Conservation (phyloP, 2,797 vertebrate genomes). For the Lepus oiostolus region DNA sequence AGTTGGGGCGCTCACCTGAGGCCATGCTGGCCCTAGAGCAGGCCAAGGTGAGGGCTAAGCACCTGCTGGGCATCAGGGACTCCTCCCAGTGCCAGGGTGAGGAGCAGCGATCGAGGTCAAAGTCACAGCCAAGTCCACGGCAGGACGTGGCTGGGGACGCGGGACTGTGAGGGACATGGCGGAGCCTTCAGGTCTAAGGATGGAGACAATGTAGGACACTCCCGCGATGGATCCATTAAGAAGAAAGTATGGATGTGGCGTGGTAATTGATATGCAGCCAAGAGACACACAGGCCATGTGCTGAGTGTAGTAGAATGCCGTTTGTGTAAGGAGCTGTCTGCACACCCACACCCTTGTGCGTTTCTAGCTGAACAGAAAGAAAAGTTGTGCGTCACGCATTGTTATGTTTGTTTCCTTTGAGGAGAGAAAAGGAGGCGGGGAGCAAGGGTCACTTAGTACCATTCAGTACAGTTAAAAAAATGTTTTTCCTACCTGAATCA, state of each 20-base stretch:
- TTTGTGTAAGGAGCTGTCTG: background rate
- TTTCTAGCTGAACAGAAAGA: background rate
- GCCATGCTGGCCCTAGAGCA: background rate
- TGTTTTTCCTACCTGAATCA: background rate
- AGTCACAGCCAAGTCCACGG: slow-evolving; percentile 43
- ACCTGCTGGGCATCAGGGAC: slow-evolving; percentile 32
- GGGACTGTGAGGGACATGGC: background rate
- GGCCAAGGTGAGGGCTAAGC: background rate
- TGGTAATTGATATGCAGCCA: background rate
- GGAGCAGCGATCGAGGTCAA: slow-evolving; percentile 46
- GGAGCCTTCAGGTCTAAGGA: background rate
- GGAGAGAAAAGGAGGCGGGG: background rate
- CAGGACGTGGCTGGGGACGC: background rate
- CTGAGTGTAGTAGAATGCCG: background rate
- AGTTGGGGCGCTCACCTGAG: background rate
- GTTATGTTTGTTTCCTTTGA: slow-evolving; percentile 2
- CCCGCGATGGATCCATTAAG: background rate
- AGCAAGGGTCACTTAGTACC: background rate
- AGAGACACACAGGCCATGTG: background rate
- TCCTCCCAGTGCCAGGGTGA: background rate
- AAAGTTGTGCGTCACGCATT: background rate
- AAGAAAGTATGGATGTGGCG: slow-evolving; percentile 3
- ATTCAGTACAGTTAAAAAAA: background rate
- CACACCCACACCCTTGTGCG: background rate
- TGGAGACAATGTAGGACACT: background rate